Conservation (phyloP, 2,888 invertebrate genomes). For the Melipona beecheii region DNA sequence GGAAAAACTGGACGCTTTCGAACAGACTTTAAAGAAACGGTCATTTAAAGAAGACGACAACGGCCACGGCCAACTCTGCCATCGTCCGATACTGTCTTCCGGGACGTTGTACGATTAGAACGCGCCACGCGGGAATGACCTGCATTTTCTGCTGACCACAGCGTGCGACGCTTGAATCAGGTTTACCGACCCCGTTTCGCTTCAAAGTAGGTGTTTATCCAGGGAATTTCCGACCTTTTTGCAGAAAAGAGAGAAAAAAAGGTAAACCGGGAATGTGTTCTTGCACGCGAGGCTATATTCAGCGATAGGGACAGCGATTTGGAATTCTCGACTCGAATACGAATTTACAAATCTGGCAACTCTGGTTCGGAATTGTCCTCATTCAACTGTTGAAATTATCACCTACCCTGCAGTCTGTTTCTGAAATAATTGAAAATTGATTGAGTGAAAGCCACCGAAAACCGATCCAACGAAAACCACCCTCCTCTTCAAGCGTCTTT, state of each 20-base stretch:
- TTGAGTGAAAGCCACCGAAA: too few relatives aligned
- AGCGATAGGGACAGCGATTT: too few relatives aligned
- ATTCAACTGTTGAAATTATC: too few relatives aligned
- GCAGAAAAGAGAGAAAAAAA: too few relatives aligned
- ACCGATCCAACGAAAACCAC: neutral
- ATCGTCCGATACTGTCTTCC: slow-evolving; percentile 24
- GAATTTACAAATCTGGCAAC: too few relatives aligned
- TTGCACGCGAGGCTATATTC: too few relatives aligned
- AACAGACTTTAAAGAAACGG: slow-evolving; percentile 52
- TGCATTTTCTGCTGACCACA: slow-evolving; percentile 64
- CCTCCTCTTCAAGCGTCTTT: neutral
- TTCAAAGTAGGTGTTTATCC: slow-evolving; percentile 22
- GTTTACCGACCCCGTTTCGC: neutral
- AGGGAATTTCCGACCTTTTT: neutral
- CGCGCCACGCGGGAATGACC: slow-evolving; percentile 48
- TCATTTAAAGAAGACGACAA: slow-evolving; percentile 41
- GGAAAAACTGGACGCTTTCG: slow-evolving; percentile 28
- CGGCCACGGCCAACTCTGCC: slow-evolving; percentile 15
- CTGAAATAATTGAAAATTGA: too few relatives aligned
- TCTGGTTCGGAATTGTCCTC: too few relatives aligned
- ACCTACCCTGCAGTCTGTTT: too few relatives aligned
- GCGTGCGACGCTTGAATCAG: slow-evolving; percentile 8
- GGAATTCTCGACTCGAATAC: too few relatives aligned
- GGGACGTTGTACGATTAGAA: slow-evolving; percentile 62
- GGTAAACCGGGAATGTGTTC: too few relatives aligned